Evolutionary conservation across 2,113 vertebrate species (phyloP).

Genomic region (Alligator sinensis): DNA sequence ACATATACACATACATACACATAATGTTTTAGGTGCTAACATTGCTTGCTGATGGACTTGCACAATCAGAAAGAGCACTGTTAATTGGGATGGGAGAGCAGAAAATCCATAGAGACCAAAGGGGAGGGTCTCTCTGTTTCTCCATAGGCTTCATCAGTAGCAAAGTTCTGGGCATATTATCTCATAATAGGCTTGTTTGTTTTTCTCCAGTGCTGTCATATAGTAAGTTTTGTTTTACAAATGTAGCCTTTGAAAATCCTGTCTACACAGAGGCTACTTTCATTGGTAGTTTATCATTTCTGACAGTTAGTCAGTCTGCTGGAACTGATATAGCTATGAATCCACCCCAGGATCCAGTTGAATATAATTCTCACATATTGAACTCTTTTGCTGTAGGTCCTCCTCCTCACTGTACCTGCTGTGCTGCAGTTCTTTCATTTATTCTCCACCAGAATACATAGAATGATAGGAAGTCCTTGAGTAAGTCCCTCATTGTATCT

Average conservation of each 20-base stretch:
- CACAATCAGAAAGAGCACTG: background rate
- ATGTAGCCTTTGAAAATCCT: background rate
- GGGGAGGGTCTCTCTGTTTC: background rate
- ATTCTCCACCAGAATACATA: background rate
- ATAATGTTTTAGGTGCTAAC: background rate
- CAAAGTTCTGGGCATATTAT: background rate
- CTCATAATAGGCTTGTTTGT: background rate
- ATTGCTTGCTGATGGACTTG: background rate
- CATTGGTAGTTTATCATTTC: slow-evolving; percentile 31
- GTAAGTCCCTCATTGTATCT: background rate
- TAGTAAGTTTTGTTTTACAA: background rate
- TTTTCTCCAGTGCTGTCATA: background rate
- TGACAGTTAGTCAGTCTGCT: slow-evolving; percentile 33
- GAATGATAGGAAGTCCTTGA: background rate
- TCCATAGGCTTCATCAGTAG: background rate
- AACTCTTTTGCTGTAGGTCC: slow-evolving; percentile 24
- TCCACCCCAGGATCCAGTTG: background rate
- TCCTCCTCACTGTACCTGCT: background rate
- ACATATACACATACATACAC: background rate
- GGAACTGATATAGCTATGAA: slow-evolving; percentile 15
- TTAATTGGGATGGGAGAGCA: background rate
- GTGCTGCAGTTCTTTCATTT: background rate
- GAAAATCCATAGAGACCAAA: background rate
- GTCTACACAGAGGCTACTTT: background rate
- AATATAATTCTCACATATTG: slow-evolving; percentile 10